Base-by-base conservation (phyloP, 2,797 vertebrate genomes). In the Siniperca obscura region DNA sequence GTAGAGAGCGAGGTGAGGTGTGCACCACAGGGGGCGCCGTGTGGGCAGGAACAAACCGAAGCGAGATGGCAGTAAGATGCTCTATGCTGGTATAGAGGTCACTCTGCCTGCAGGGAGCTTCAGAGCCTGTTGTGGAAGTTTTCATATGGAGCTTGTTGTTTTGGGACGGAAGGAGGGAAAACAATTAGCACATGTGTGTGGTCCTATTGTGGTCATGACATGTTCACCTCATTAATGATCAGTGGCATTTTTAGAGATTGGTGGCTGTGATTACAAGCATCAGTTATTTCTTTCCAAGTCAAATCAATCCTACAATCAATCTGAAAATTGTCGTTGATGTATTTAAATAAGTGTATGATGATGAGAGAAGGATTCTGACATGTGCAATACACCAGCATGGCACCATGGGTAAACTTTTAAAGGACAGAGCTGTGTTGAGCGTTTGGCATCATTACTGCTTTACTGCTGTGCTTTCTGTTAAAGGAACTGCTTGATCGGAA, bases 31-130 rank as follows among this genome's bases (percentile, higher is more conserved):
- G 86, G 70, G 81, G 79, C 44, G 22, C 42, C 44, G 11, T 82
- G 84, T 87, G 89, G 83, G 90, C 78, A 74, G 79, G 62, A 81
- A 66, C 46, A 60, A 61, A 72, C 57, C 71, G 67, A 59, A 34
- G 65, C 34, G 40, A 72, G 70, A 82, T 36, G 74, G 70, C 76
- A 72, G 70, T 17, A n/a, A 74, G 76, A 74, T 10, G 76, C 80
- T 78, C 38, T 40, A 14, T 69, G 75, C 77, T 84, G 81, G 40
- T 74, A 80, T 53, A 74, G 70, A 73, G 74, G 82, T 86, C 60
- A 27, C 60, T 78, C 56, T 7, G 10, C 72, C 83, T 78, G 64
- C 82, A 80, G 78, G 74, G 80, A 83, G 48, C 64, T 53, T 81
- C n/a, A 0, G 21, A 74, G 70, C 36, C 62, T 44, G 36, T 82